A percentile compares a stretch with the other conserved stretches of the same genome.
Conservation (phyloP, 2,797 vertebrate genomes). For the Rhinichthys osculus region DNA sequence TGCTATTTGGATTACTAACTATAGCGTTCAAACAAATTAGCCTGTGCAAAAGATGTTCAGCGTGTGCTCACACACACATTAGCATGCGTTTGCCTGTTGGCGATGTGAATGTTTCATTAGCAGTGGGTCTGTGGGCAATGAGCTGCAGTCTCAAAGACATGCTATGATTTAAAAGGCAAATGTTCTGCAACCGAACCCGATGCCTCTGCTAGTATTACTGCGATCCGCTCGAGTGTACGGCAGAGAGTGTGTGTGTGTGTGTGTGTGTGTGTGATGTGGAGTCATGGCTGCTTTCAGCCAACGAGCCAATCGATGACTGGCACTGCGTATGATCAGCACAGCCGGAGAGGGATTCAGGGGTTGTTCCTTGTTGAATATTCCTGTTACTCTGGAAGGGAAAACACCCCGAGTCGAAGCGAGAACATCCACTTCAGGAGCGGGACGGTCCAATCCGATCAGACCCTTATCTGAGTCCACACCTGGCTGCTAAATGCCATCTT, state of each 20-base stretch:
- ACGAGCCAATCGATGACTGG: neutral
- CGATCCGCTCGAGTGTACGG: neutral
- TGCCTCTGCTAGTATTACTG: conserved; percentile 41
- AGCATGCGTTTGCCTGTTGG: conserved; percentile 47
- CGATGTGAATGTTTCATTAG: conserved; percentile 56
- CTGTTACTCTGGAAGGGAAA: neutral
- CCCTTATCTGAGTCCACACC: conserved; percentile 10
- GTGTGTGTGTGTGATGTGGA: neutral
- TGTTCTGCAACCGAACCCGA: conserved; percentile 67
- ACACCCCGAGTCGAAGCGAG: neutral
- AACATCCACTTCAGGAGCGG: neutral
- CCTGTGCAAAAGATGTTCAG: conserved; percentile 10
- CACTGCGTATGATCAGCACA: neutral
- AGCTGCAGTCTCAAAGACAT: conserved; percentile 59
- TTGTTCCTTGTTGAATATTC: neutral
- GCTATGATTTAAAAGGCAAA: conserved; percentile 74
- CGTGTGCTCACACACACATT: conserved; percentile 48
- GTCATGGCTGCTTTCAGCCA: neutral
- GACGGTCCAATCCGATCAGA: neutral
- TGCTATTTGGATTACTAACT: conserved; percentile 44
- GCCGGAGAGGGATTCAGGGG: neutral
- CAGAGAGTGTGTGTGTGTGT: neutral
- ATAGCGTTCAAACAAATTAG: conserved; percentile 45
- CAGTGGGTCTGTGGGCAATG: conserved; percentile 52
- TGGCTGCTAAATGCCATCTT: conserved; percentile 27